These are phyloP conservation scores for Hoplias malabaricus DNA, from an alignment of 2,113 vertebrate genomes.

Conservation along the genomic window DNA sequence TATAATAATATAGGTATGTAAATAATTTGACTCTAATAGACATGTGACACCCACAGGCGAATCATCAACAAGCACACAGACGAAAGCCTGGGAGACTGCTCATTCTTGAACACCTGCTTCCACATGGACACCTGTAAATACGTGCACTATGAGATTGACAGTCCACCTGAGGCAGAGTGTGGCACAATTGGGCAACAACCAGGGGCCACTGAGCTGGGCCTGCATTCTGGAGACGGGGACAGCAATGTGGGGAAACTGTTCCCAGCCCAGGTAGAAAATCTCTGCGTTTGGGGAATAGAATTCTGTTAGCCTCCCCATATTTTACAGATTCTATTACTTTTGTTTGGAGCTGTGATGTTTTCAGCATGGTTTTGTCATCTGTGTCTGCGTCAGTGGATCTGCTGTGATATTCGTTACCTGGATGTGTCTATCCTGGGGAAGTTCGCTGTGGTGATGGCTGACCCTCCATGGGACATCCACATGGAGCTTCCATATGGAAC, in stretches of 20 bases:
- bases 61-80: conserved; percentile 95
- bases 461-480: conserved; percentile 96
- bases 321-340: too few species aligned
- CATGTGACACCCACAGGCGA: conserved; percentile 68
- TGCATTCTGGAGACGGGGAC: conserved; percentile 77
- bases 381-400: conserved; percentile 82
- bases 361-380: neutral
- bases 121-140: conserved; percentile 97
- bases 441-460: conserved; percentile 94
- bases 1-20: too few species aligned
- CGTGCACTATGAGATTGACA: conserved; percentile 92
- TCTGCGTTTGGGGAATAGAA: neutral
- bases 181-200: conserved; percentile 68
- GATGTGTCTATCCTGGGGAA: conserved; percentile 92
- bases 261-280: conserved; percentile 76
- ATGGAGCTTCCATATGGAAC: conserved; percentile 95
- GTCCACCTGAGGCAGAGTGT: conserved; percentile 76
- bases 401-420: conserved; percentile 91
- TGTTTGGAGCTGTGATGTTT: neutral
- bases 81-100: conserved; percentile 90
- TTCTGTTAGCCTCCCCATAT: too few species aligned
- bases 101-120: conserved; percentile 94
- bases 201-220: conserved; percentile 74
- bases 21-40: neutral
- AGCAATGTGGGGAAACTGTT: conserved; percentile 86